phyloP scores from a whole-genome alignment of 2,797 vertebrate genomes.

The Cygnus olor region DNA sequence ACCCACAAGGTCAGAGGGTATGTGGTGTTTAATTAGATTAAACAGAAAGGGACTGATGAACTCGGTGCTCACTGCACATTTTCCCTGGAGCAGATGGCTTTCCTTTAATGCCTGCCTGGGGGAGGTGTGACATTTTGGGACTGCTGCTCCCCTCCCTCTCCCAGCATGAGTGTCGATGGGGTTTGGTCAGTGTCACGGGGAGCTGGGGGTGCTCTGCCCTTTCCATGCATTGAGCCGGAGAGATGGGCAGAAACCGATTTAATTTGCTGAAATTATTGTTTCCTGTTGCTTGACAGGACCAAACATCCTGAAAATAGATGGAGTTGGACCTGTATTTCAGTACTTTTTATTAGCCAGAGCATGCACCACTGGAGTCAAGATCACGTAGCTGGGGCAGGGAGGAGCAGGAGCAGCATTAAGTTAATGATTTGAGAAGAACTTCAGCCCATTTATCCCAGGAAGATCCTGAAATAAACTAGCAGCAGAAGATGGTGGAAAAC shows the following conservation, averaged over 20 bases:
- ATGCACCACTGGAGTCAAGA: background rate
- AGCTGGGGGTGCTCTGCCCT: background rate
- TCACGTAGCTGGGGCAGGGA: background rate
- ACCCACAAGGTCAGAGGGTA: slow-evolving; percentile 54
- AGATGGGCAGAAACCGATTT: slow-evolving; percentile 30
- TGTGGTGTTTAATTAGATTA: slow-evolving; percentile 53
- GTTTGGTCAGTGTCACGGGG: background rate
- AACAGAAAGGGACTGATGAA: slow-evolving; percentile 49
- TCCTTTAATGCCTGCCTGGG: slow-evolving; percentile 13
- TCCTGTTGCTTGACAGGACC: slow-evolving; percentile 36
- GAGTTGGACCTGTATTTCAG: background rate
- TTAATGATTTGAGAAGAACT: background rate
- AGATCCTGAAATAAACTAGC: background rate
- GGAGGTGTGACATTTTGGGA: background rate
- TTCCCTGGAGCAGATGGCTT: background rate
- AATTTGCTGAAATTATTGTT: slow-evolving; percentile 47
- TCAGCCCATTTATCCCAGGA: background rate
- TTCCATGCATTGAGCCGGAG: background rate
- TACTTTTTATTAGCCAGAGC: background rate
- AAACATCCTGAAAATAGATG: background rate
- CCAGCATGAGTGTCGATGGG: background rate
- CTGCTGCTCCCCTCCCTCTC: background rate
- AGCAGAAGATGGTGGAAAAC: background rate
- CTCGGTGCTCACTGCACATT: background rate
- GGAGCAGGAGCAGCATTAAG: background rate